Conservation (phyloP, 2,888 invertebrate genomes). For the Azorinus chamasolen region DNA sequence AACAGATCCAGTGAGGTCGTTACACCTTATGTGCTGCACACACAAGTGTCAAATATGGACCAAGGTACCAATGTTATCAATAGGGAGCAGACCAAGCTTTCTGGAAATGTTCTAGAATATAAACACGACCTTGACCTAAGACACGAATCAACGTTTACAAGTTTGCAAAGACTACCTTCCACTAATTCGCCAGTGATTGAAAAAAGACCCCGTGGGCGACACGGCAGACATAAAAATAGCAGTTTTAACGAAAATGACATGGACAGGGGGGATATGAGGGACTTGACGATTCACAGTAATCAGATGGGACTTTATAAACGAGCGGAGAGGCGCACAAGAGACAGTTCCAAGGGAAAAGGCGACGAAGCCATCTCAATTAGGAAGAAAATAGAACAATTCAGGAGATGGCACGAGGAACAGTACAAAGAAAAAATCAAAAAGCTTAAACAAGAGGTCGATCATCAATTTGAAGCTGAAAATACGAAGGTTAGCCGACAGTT, state of each 20-base stretch:
- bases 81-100: conserved; percentile 63
- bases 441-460: conserved; percentile 74
- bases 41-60: conserved; percentile 63
- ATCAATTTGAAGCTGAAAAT: conserved; percentile 69
- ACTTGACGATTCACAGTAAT: conserved; percentile 69
- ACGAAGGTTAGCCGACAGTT: conserved; percentile 53
- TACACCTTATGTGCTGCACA: conserved; percentile 69
- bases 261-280: conserved; percentile 51
- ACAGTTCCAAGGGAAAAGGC: conserved; percentile 44
- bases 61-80: conserved; percentile 32
- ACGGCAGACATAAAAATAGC: conserved; percentile 51
- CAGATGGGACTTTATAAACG: conserved; percentile 71
- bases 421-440: conserved; percentile 76
- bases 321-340: conserved; percentile 60
- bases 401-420: conserved; percentile 81
- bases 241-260: conserved; percentile 52
- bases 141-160: conserved; percentile 63
- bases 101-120: conserved; percentile 66
- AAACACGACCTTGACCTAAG: conserved; percentile 55
- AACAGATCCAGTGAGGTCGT: conserved; percentile 63
- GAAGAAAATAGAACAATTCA: conserved; percentile 81
- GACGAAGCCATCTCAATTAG: conserved; percentile 80
- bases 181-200: conserved; percentile 66
- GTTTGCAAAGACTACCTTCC: conserved; percentile 64
- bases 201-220: conserved; percentile 58